Evolutionary conservation across 30 jellyfish, hydroid and myxozoan genomes (phyloP).

Genomic region (Turritopsis rubra): DNA sequence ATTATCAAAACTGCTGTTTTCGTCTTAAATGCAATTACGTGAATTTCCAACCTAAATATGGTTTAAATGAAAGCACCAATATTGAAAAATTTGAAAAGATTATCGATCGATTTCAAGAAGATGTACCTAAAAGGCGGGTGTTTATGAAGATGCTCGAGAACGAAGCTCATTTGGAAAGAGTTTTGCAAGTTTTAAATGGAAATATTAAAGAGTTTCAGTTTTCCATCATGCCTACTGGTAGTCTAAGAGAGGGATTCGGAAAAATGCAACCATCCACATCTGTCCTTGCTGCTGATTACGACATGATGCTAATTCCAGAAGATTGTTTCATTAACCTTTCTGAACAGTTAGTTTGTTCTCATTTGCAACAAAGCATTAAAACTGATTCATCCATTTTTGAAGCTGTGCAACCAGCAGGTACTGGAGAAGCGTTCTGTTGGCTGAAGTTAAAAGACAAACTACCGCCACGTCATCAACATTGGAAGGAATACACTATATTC

Average conservation of each 20-base stretch:
- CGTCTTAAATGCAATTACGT: constrained; percentile 12
- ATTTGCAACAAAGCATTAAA: background rate
- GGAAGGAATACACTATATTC: background rate
- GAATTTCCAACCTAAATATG: background rate
- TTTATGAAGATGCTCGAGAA: background rate
- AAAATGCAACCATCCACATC: constrained; percentile 44
- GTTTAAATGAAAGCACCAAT: background rate
- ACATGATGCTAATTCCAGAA: constrained; percentile 42
- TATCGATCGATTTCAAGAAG: background rate
- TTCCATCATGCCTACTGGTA: constrained; percentile 41
- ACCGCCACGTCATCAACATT: constrained; percentile 2
- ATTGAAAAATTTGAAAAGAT: background rate
- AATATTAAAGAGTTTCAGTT: background rate
- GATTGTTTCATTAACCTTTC: constrained; percentile 4
- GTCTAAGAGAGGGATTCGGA: constrained; percentile 48
- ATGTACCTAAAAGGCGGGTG: background rate
- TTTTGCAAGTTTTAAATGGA: background rate
- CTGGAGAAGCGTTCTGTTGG: constrained; percentile 14
- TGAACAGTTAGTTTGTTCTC: background rate
- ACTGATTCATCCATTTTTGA: background rate
- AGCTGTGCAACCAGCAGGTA: constrained; percentile 4
- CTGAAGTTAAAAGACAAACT: constrained; percentile 4
- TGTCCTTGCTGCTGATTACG: constrained; percentile 43
- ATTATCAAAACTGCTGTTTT: background rate
- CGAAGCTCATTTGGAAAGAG: background rate